Evolutionary conservation across 2,888 invertebrate species (phyloP), one percentile per base, ranked within the genome.

Genomic region (Philaethria dido): DNA sequence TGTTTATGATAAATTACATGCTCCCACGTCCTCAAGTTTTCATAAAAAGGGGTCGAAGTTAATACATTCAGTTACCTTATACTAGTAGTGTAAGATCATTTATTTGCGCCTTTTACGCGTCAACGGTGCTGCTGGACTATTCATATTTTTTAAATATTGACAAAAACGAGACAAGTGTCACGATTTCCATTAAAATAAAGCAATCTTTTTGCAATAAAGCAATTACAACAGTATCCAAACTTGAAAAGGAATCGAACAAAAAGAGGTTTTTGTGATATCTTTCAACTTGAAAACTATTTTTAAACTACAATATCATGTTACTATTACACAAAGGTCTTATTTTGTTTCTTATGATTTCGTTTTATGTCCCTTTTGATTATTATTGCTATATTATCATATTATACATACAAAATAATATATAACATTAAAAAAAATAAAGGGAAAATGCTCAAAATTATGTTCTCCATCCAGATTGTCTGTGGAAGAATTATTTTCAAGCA

Each of bases 181-280:
- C 71, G 71, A 69, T 71, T 54, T 64, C 39, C 45, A 67, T 62
- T 62, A 42, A 69, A 62, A 50, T 61, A n/a, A 47, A 45, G 16
- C 47, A 63, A 42, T 52, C 6, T 50, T 61, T 55, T 54, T 66
- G n/a, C 39, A 47, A 47, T 47, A 45, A 22, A 29, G n/a, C 22
- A 48, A 18, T 45, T 39, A 45, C 59, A 44, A 39, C 11, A 29
- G 20, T 54, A 14, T 13, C n/a, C 16, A 2, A 29, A 47, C 45
- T 47, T 39, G 22, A 25, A 61, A 47, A 16, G 18, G 45, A 42
- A 54, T 4, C 13, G 1, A 18, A 33, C 60, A 61, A 54, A 65
- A 54, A 52, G 3, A 11, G 2, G 54, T 18, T 42, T 50, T 61
- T 66, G 45, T 66, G 18, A 14, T 8, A 36, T 25, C 6, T 18